These are phyloP conservation scores for Atethmia centrago DNA, from an alignment of 2,888 invertebrate genomes.

Conservation along the genomic window DNA sequence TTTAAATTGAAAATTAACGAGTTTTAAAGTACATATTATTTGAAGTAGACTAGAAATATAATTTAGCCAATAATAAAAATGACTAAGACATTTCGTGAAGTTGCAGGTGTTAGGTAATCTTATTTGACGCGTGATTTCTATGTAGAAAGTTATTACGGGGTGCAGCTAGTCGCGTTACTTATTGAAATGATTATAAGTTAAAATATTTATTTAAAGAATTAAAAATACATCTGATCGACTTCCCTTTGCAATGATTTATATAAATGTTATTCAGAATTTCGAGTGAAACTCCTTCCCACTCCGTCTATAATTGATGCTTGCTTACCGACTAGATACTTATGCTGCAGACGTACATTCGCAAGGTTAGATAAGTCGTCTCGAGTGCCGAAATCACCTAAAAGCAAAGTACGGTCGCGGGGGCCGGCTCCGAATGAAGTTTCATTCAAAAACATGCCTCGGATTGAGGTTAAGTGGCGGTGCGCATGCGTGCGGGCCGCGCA, in stretches of 20 bases:
- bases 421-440: conserved; percentile 85
- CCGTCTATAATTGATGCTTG: conserved; percentile 47
- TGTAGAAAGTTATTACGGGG: background rate
- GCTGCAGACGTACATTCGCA: conserved; percentile 55
- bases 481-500: conserved; percentile 84
- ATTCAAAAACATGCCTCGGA: conserved; percentile 89
- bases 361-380: conserved; percentile 73
- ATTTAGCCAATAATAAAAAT: background rate
- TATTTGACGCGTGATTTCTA: background rate
- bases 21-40: conserved; percentile 10
- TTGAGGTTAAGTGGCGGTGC: conserved; percentile 88
- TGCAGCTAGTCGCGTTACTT: background rate
- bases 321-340: conserved; percentile 46
- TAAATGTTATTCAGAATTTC: conserved; percentile 13
- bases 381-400: conserved; percentile 78
- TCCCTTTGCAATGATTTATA: background rate
- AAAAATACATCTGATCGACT: conserved; percentile 4
- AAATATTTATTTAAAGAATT: background rate
- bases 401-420: conserved; percentile 81
- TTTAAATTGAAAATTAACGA: background rate
- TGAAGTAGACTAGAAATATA: background rate
- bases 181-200: background rate
- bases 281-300: conserved; percentile 24
- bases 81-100: background rate
- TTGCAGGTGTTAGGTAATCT: too few species aligned